Evolutionary conservation across 2,888 invertebrate genomes (phyloP).

Genomic region (Cinara cedri): DNA sequence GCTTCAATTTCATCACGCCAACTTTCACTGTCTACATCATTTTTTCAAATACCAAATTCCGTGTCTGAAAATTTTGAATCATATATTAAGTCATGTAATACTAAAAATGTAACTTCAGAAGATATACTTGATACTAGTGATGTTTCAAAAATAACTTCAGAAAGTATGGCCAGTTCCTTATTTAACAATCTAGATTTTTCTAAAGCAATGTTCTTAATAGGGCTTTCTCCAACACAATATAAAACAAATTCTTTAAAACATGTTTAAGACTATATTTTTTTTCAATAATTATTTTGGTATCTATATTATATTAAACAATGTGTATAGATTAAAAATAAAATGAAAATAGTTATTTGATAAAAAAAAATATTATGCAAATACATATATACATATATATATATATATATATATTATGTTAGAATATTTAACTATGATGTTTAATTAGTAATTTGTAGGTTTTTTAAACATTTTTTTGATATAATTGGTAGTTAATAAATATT

Average conservation of each 20-base stretch:
- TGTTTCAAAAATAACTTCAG: conserved; percentile 27
- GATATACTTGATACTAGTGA: conserved; percentile 6
- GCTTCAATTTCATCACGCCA: conserved; percentile 18
- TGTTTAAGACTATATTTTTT: not conserved
- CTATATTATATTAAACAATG: not conserved
- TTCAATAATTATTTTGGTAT: no score
- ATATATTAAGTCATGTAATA: conserved; percentile 18
- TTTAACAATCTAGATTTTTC: conserved; percentile 45
- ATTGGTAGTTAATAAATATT: no score
- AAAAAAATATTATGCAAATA: not conserved
- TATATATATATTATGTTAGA: not conserved
- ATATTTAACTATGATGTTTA: no score
- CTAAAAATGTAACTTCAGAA: not conserved
- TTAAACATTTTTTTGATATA: no score
- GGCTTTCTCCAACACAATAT: conserved; percentile 19
- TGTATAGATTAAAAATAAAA: not conserved
- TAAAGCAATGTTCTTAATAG: conserved; percentile 46
- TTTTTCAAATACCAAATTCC: conserved; percentile 3
- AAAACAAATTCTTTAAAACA: conserved; percentile 30
- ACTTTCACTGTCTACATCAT: conserved; percentile 7
- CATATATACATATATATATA: not conserved
- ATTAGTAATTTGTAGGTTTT: no score
- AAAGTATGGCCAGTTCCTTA: conserved; percentile 43
- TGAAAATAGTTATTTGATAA: not conserved
- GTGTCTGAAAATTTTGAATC: conserved; percentile 27